Evolutionary conservation across 2,797 vertebrate species (phyloP).

Genomic region (Sebastes itinus): DNA sequence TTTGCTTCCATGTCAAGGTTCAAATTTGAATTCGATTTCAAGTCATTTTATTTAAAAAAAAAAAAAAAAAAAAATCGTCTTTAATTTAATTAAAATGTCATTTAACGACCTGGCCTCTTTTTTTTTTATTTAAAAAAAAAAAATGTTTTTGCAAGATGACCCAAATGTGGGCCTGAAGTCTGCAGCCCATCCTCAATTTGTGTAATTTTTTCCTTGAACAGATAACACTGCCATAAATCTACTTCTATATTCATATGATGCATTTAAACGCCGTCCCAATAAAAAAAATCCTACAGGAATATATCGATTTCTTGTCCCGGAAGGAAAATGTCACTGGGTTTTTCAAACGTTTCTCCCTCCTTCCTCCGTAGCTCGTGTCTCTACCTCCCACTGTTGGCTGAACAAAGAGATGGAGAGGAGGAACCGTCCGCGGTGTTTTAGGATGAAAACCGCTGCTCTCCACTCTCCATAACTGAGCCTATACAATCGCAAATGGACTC

Average conservation of each 20-base stretch:
- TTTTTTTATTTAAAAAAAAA: not conserved
- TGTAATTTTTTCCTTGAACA: not conserved
- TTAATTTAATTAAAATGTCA: not conserved
- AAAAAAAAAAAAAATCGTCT: not conserved
- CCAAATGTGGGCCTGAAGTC: not conserved
- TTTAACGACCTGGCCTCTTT: not conserved
- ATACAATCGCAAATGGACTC: constrained; percentile 66
- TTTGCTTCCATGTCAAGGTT: not conserved
- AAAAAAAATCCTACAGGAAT: constrained; percentile 24
- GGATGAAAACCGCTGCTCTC: constrained; percentile 48
- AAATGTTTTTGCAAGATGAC: not conserved
- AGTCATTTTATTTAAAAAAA: not conserved
- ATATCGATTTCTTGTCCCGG: constrained; percentile 63
- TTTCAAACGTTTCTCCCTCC: constrained; percentile 55
- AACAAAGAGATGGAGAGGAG: constrained; percentile 78
- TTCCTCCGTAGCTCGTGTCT: constrained; percentile 14
- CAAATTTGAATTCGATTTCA: not conserved
- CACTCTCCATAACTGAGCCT: constrained; percentile 46
- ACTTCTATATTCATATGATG: not conserved
- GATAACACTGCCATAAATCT: not conserved
- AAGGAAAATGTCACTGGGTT: constrained; percentile 69
- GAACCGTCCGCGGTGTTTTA: constrained; percentile 49
- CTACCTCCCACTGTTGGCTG: constrained; percentile 74
- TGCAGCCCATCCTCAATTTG: not conserved
- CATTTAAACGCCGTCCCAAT: not conserved